Percentiles rank a stretch among this genome's conserved stretches.
Conservation (phyloP, 2,888 invertebrate genomes). For the Anarsia innoxiella region DNA sequence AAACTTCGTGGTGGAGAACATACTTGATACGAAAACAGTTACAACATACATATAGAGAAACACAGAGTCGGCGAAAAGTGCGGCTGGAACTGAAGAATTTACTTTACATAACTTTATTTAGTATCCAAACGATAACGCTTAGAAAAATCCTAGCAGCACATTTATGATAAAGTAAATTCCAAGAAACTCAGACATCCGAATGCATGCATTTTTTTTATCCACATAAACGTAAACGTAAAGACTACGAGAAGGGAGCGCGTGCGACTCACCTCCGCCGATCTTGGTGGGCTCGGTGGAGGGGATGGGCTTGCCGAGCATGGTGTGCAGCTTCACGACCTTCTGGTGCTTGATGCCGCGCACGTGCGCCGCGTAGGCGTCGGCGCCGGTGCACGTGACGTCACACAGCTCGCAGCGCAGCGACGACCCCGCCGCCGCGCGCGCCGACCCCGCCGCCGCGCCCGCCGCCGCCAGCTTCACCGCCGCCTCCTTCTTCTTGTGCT, state of each 20-base stretch:
- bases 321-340: slow-evolving; percentile 97
- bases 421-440: slow-evolving; percentile 51
- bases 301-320: slow-evolving; percentile 97
- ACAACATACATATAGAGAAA: slow-evolving; percentile 11
- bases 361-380: slow-evolving; percentile 98
- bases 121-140: too few relatives aligned
- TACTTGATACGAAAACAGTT: slow-evolving; percentile 25
- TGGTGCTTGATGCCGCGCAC: slow-evolving; percentile 98
- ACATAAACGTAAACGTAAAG: too few relatives aligned
- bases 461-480: slow-evolving; percentile 78
- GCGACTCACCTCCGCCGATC: slow-evolving; percentile 52
- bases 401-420: slow-evolving; percentile 95
- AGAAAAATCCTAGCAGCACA: too few relatives aligned
- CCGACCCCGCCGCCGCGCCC: slow-evolving; percentile 56
- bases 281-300: slow-evolving; percentile 96
- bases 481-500: slow-evolving; percentile 98
- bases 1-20: slow-evolving; percentile 41
- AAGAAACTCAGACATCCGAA: neutral
- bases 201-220: too few relatives aligned
- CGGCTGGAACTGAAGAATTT: too few relatives aligned
- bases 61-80: too few relatives aligned
- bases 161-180: too few relatives aligned
- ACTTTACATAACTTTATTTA: too few relatives aligned
- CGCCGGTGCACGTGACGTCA: slow-evolving; percentile 98
- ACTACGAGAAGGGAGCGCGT: too few relatives aligned